Evolutionary conservation across 1,140 invertebrate genomes (phyloP), one percentile per base, ranked within the genome.

Genomic region (Coelopa frigida): DNA sequence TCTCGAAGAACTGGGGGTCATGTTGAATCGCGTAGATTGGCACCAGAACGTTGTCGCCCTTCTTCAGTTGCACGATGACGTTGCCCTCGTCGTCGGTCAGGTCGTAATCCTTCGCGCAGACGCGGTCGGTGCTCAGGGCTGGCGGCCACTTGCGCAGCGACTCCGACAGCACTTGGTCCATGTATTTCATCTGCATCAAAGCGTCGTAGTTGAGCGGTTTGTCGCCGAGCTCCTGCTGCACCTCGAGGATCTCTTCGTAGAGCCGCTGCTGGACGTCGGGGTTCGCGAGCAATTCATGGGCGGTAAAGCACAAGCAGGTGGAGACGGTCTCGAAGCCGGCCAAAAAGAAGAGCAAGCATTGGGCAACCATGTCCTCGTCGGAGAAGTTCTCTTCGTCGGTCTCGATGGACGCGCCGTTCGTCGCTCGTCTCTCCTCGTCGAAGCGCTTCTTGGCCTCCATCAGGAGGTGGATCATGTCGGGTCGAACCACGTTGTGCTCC

Each of bases 291-390:
- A 85, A 54, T 26, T 73, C 67, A 38, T 78, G 75, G 0, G 72
- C 50, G 0, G 68, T 53, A 44, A 75, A 77, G 22, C 71, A 68
- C 44, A 83, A 63, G 0, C 75, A 54, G 10, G 70, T 71, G 1
- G 79, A 73, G 0, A 77, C 75, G 0, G 82, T 82, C 36, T 83
- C 81, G 43, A 79, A 84, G 17, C 82, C 81, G 21, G 80, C 81
- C 17, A 82, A 55, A 54, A 80, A 77, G 52, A 81, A 81, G 1
- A 79, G 50, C 32, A 78, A 69, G 14, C 75, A 75, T 61, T 81
- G 77, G 3, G 75, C 75, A 1, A 81, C 68, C 6, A 89, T 74
- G 52, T 84, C 78, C 12, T 79, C 74, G 27, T 79, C 78, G 1
- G 72, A 39, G 4, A 22, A 35, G 31, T 43, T 42, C 0, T 23